A percentile compares a stretch with the other conserved stretches of the same genome.
phyloP scores from a whole-genome alignment of 2,888 invertebrate species.

The Petrolisthes manimaculis region DNA sequence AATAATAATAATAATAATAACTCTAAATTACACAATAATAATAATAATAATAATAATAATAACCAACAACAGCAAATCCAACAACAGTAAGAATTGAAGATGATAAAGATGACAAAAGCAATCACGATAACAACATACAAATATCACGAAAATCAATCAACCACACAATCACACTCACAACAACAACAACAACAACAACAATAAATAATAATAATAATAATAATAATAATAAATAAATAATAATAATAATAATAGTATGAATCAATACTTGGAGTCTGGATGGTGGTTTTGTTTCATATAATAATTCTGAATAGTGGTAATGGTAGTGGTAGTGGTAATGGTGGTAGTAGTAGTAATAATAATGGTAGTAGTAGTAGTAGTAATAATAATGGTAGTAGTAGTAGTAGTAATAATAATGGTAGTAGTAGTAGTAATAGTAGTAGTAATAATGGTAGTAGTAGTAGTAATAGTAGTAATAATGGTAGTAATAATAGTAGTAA shows the following conservation, averaged over 20 bases:
- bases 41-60: background rate
- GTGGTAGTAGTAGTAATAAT: constrained; percentile 6
- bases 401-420: background rate
- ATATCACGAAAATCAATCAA: too few relatives aligned
- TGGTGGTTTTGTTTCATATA: background rate
- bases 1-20: background rate
- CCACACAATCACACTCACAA: too few relatives aligned
- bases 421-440: constrained; percentile 13
- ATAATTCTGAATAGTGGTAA: background rate
- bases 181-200: too few relatives aligned
- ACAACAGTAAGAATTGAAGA: too few relatives aligned
- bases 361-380: background rate
- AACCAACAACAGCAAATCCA: too few relatives aligned
- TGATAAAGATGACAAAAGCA: too few relatives aligned
- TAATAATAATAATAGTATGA: too few relatives aligned
- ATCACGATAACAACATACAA: too few relatives aligned
- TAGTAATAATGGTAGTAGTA: constrained; percentile 19
- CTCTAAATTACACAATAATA: background rate
- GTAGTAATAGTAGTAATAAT: background rate
- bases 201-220: too few relatives aligned
- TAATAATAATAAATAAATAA: too few relatives aligned
- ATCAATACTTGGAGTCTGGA: too few relatives aligned
- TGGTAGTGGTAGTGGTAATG: background rate
- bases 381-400: background rate
- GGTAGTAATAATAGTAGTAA: background rate